Base-by-base conservation (phyloP, 2,888 invertebrate genomes). In the Acanthosepion esculentum region DNA sequence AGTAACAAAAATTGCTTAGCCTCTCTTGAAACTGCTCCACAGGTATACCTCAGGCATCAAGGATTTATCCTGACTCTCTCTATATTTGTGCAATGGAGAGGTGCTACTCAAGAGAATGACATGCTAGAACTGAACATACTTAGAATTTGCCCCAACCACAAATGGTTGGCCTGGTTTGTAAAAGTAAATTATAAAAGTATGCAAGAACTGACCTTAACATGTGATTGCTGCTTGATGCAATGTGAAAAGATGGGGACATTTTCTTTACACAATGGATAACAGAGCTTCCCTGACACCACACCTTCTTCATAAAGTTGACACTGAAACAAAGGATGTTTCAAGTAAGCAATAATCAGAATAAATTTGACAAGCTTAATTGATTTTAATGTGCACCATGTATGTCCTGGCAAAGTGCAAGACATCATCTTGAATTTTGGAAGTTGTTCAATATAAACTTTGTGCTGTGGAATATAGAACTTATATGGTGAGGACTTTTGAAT, bases 251-350 rank as follows among this genome's bases (percentile, higher is more conserved):
- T 53, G 20, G 95, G 59, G 7, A 95, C 91, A 48, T 96, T 94
- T 26, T 96, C 96, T 53, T 95, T 94, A 95, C 96, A 96, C 91
- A 96, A 95, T 33, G 95, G 95, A 94, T 96, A 95, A 95, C 96
- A 96, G 94, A 96, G 95, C 6, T 94, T 94, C n/a, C 96, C 96
- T 7, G 96, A 95, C n/a, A 96, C 95, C 91, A 96, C 95, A 18
- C 96, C 96, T 8, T 94, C 91, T 41, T 94, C 92, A 64, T 96
- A 96, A 20, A 96, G 96, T 48, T 96, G 94, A 95, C 96, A 96
- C 96, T 96, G 96, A 48, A 95, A 96, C n/a, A 94, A 94, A 94
- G 48, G 29, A 92, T 92, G 29, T n/a, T 33, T 91, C n/a, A 78
- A 78, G n/a, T 78, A 78, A 12, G 33, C 78, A 78, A 64, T 8